Percentiles rank a stretch among this genome's conserved stretches.
These are phyloP conservation scores for Neogobius melanostomus DNA, from an alignment of 2,113 vertebrate genomes.

Conservation along the genomic window DNA sequence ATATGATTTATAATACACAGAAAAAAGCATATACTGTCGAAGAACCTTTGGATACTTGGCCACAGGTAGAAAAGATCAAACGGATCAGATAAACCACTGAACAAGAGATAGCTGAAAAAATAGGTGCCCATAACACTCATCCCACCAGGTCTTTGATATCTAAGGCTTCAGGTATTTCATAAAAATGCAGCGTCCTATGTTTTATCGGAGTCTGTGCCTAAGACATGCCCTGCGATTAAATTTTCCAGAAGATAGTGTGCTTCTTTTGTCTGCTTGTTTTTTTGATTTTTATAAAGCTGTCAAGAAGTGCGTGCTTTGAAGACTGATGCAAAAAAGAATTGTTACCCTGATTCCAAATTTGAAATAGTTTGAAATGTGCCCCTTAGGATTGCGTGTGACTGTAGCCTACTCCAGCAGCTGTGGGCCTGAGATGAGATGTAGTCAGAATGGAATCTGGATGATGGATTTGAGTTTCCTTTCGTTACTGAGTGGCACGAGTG, in stretches of 20 bases:
- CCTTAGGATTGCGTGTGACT: constrained; percentile 18
- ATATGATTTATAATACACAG: constrained; percentile 39
- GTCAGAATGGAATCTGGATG: not conserved
- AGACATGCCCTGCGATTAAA: constrained; percentile 35
- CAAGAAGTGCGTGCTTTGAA: constrained; percentile 45
- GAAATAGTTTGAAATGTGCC: constrained; percentile 19
- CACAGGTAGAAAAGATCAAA: constrained; percentile 52
- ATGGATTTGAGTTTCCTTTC: not conserved
- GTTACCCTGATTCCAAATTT: constrained; percentile 33
- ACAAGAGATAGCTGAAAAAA: constrained; percentile 58
- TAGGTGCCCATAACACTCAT: constrained; percentile 42
- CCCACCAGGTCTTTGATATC: constrained; percentile 57
- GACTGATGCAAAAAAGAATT: constrained; percentile 64
- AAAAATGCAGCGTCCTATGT: constrained; percentile 59
- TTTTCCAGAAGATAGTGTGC: constrained; percentile 8
- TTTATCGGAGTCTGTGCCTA: constrained; percentile 36
- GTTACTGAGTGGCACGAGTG: not conserved
- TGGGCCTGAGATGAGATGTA: not conserved
- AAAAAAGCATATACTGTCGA: constrained; percentile 30
- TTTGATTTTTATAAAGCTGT: constrained; percentile 54
- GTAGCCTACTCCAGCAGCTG: not conserved
- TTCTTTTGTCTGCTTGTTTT: constrained; percentile 18
- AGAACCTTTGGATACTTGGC: constrained; percentile 41
- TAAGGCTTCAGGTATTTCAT: constrained; percentile 73
- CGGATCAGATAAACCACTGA: constrained; percentile 31